Percentiles rank a stretch among this genome's conserved stretches.
Conservation (phyloP, 1,140 invertebrate species). For the Vanessa tameamea region DNA sequence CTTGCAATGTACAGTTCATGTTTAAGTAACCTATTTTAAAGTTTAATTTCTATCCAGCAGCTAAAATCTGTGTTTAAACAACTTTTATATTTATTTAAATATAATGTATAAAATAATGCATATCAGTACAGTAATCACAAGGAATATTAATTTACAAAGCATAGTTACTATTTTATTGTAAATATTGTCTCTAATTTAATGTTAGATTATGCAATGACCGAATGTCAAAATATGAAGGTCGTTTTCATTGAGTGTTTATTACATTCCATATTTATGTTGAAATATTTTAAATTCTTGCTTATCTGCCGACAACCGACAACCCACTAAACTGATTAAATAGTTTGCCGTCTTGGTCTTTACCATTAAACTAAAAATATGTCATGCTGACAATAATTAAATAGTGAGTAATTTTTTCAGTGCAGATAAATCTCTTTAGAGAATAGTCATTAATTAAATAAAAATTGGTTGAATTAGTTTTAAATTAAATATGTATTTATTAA, state of each 20-base stretch:
- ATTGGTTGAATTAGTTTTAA: conserved; percentile 54
- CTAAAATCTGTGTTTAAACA: conserved; percentile 77
- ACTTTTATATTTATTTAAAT: conserved; percentile 78
- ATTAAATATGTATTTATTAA: conserved; percentile 50
- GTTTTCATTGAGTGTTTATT: conserved; percentile 78
- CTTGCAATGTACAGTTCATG: conserved; percentile 74
- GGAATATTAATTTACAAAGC: conserved; percentile 76
- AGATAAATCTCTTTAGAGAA: conserved; percentile 50
- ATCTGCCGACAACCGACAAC: conserved; percentile 33
- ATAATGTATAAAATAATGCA: conserved; percentile 71
- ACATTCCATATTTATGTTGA: conserved; percentile 81
- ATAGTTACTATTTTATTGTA: conserved; percentile 80
- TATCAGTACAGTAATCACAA: conserved; percentile 76
- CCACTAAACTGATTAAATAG: conserved; percentile 35
- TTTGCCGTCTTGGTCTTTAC: conserved; percentile 23
- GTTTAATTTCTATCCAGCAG: conserved; percentile 76
- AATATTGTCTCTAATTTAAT: conserved; percentile 79
- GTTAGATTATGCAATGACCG: conserved; percentile 71
- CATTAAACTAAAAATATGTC: conserved; percentile 30
- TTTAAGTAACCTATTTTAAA: conserved; percentile 75
- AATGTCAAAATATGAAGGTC: conserved; percentile 69
- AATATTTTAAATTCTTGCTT: conserved; percentile 69
- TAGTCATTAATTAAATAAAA: conserved; percentile 48
- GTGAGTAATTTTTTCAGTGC: conserved; percentile 49
- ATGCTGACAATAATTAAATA: conserved; percentile 52